phyloP scores from a whole-genome alignment of 2,113 vertebrate genomes.

The Delphinus delphis region DNA sequence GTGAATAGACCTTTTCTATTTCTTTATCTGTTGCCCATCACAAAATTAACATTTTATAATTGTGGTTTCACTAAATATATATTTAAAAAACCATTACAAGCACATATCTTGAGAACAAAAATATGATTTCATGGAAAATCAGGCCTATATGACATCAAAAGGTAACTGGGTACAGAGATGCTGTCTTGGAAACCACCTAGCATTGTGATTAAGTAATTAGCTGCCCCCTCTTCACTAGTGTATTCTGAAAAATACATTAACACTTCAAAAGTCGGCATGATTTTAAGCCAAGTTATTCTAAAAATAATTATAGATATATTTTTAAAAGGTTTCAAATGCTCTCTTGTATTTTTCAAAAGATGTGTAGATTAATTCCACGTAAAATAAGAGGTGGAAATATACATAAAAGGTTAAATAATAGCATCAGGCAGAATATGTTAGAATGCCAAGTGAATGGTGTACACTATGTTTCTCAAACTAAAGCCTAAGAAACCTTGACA shows the following conservation, averaged over 20 bases:
- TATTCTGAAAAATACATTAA: not conserved
- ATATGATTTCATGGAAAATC: not conserved
- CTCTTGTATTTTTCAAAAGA: constrained; percentile 36
- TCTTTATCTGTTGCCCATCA: not conserved
- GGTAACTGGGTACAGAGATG: not conserved
- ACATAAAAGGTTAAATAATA: not conserved
- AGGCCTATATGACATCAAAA: not conserved
- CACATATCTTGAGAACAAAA: not conserved
- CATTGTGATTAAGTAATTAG: not conserved
- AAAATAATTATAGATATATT: not conserved
- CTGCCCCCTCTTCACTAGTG: not conserved
- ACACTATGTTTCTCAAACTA: not conserved
- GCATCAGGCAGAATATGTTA: not conserved
- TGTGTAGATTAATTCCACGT: constrained; percentile 14
- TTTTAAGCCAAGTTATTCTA: not conserved
- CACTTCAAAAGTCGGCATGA: not conserved
- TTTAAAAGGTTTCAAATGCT: not conserved
- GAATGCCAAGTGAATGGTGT: not conserved
- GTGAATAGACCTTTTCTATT: not conserved
- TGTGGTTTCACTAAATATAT: not conserved
- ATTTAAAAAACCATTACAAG: not conserved
- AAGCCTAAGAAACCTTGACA: not conserved
- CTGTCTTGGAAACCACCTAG: not conserved
- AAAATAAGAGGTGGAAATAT: not conserved
- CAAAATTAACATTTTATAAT: not conserved